Evolutionary conservation across 2,797 vertebrate genomes (phyloP).

Genomic region (Podarcis lilfordi): DNA sequence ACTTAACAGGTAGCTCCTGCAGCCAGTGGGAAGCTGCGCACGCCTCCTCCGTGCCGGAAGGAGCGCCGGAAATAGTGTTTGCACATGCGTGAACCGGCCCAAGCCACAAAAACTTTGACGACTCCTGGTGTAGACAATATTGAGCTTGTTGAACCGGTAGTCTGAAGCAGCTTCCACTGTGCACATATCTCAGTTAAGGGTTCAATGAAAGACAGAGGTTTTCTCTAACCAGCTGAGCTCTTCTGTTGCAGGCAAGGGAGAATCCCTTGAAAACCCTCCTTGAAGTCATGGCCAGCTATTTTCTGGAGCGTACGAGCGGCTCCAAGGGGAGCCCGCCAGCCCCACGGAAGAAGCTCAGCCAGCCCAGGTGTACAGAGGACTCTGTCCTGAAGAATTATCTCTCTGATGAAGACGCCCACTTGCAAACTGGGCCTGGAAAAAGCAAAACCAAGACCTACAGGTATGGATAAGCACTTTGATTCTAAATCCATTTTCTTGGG

Average conservation of each 20-base stretch:
- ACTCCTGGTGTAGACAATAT: too few relatives aligned
- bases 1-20: too few relatives aligned
- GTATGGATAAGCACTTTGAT: slow-evolving; percentile 60
- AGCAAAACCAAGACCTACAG: slow-evolving; percentile 64
- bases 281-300: slow-evolving; percentile 91
- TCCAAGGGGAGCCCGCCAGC: slow-evolving; percentile 34
- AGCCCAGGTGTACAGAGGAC: slow-evolving; percentile 17
- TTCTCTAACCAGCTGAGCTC: fast-evolving
- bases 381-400: slow-evolving; percentile 50
- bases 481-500: not conserved
- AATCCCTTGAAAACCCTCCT: slow-evolving; percentile 89
- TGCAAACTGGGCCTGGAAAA: not conserved
- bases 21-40: too few relatives aligned
- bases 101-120: too few relatives aligned
- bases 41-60: too few relatives aligned
- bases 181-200: not conserved
- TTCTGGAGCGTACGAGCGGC: slow-evolving; percentile 77
- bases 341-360: slow-evolving; percentile 50
- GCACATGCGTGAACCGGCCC: too few relatives aligned
- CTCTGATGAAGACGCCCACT: slow-evolving; percentile 58
- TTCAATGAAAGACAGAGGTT: too few relatives aligned
- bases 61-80: too few relatives aligned
- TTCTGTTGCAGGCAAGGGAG: slow-evolving; percentile 79
- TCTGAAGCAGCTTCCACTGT: too few relatives aligned
- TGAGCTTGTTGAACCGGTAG: too few relatives aligned